A percentile compares a stretch with the other conserved stretches of the same genome.
These are phyloP conservation scores for Diaphora mendica DNA, from an alignment of 2,888 invertebrate genomes.

Conservation along the genomic window DNA sequence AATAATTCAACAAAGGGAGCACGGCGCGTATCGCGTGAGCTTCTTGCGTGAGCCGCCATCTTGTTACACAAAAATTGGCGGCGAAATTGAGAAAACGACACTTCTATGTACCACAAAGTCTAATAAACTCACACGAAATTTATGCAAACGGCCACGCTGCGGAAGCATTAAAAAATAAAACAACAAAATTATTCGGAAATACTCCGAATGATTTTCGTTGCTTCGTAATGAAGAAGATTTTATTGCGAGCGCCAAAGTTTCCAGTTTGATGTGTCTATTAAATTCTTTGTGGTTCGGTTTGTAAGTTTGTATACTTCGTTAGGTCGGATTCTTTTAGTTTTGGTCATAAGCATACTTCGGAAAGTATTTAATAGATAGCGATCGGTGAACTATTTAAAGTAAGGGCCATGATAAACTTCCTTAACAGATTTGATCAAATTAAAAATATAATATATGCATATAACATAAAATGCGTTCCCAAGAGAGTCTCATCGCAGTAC, in stretches of 20 bases:
- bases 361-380: slow-evolving; percentile 56
- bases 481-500: too few species aligned
- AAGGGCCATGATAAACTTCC: slow-evolving; percentile 12
- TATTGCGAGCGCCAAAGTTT: slow-evolving; percentile 63
- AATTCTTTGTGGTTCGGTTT: slow-evolving; percentile 64
- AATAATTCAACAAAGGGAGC: slow-evolving; percentile 61
- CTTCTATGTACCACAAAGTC: slow-evolving; percentile 62
- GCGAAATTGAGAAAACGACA: slow-evolving; percentile 83
- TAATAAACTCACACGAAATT: slow-evolving; percentile 66
- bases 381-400: slow-evolving; percentile 34
- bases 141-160: slow-evolving; percentile 69
- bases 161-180: slow-evolving; percentile 71
- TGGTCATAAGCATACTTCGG: slow-evolving; percentile 54
- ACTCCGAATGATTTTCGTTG: slow-evolving; percentile 54
- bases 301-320: slow-evolving; percentile 30
- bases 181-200: slow-evolving; percentile 58
- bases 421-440: not conserved
- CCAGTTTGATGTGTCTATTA: slow-evolving; percentile 73
- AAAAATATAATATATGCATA: not conserved
- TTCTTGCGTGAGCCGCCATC: slow-evolving; percentile 73
- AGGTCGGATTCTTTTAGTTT: slow-evolving; percentile 56
- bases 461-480: not conserved
- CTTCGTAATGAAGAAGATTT: slow-evolving; percentile 62
- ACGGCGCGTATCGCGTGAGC: slow-evolving; percentile 65
- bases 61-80: slow-evolving; percentile 79